A percentile compares a stretch with the other conserved stretches of the same genome.
phyloP scores from a whole-genome alignment of 2,888 invertebrate genomes.

The Hirudinaria manillensis region DNA sequence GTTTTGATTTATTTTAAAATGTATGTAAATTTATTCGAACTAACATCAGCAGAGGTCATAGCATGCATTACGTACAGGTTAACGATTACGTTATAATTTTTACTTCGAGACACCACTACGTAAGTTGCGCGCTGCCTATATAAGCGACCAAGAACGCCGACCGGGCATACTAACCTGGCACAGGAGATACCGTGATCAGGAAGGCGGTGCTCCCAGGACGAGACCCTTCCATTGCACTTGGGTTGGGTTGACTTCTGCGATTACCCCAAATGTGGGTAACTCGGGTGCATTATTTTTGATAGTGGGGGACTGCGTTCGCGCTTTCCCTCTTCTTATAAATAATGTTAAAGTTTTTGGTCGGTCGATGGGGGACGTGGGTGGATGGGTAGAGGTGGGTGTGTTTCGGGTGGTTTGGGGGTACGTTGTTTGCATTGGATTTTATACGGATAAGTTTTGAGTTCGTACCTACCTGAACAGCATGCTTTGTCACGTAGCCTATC shows the following conservation, averaged over 20 bases:
- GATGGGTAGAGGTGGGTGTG: neutral
- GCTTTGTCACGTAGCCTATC: no score
- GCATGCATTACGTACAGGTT: no score
- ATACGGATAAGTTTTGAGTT: no score
- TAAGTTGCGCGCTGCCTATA: neutral
- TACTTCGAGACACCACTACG: neutral
- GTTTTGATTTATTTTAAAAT: no score
- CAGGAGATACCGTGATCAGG: constrained; percentile 67
- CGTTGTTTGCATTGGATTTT: no score
- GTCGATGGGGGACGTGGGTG: neutral
- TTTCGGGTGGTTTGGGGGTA: neutral
- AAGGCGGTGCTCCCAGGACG: constrained; percentile 68
- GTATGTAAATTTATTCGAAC: no score
- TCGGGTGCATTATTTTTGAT: constrained; percentile 53
- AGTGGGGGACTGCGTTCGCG: constrained; percentile 35
- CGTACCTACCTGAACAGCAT: no score
- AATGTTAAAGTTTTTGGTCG: neutral
- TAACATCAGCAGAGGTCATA: no score
- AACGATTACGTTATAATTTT: no score
- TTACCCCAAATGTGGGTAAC: constrained; percentile 69
- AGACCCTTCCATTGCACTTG: constrained; percentile 69
- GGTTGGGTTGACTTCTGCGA: constrained; percentile 70
- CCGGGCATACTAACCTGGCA: constrained; percentile 65
- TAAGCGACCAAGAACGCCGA: neutral
- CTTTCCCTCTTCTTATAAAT: constrained; percentile 28